Evolutionary conservation across 2,113 vertebrate genomes (phyloP).

Genomic region (Ictidomys tridecemlineatus): DNA sequence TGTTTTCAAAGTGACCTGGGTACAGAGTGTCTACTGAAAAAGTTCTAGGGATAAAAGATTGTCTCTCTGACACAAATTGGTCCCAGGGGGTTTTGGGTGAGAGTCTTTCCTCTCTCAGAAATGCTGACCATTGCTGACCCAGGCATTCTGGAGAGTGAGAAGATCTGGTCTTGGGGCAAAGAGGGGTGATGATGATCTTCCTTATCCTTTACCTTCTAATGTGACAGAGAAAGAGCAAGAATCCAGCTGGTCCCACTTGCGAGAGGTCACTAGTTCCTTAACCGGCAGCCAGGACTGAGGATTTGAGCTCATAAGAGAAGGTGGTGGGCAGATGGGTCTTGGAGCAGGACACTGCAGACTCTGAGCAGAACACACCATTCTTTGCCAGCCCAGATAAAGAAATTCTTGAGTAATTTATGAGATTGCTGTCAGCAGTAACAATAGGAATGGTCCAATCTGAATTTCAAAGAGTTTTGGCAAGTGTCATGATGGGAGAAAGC

Average conservation of each 20-base stretch:
- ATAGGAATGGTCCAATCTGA: neutral
- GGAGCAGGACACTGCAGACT: neutral
- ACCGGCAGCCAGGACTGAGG: neutral
- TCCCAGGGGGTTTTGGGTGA: neutral
- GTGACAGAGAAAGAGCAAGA: neutral
- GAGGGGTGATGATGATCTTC: neutral
- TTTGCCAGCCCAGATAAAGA: neutral
- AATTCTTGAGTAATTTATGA: conserved; percentile 43
- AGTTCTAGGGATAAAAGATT: neutral
- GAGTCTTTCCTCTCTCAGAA: neutral
- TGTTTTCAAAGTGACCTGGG: neutral
- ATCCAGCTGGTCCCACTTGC: neutral
- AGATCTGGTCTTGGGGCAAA: neutral
- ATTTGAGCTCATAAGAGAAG: neutral
- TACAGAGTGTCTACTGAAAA: neutral
- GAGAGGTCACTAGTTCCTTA: neutral
- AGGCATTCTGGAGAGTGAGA: neutral
- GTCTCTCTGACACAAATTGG: neutral
- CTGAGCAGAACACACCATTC: neutral
- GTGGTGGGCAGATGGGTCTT: neutral
- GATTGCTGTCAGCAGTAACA: neutral
- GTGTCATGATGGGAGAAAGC: neutral
- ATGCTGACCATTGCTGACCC: neutral
- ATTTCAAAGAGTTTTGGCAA: neutral
- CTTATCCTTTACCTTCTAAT: neutral